phyloP scores from a whole-genome alignment of 2,797 vertebrate genomes.

The Acridotheres tristis region DNA sequence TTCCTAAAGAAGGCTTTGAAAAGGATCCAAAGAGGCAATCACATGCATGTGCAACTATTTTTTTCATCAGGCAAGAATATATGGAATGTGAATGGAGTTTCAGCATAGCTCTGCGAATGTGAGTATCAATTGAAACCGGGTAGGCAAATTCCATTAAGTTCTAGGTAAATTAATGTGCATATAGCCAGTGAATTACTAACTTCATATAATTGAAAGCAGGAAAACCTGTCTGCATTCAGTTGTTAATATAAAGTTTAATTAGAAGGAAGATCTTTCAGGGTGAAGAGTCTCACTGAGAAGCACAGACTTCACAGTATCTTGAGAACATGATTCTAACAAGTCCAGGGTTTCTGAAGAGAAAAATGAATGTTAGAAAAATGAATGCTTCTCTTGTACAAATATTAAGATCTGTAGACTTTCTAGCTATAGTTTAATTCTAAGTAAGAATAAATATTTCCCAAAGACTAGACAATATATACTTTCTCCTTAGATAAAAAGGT shows the following conservation, averaged over 20 bases:
- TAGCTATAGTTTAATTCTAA: background rate
- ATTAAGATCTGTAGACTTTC: background rate
- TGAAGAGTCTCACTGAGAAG: slow-evolving; percentile 38
- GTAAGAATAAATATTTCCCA: background rate
- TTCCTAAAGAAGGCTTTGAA: slow-evolving; percentile 65
- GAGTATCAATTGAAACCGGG: slow-evolving; percentile 6
- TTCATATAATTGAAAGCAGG: slow-evolving; percentile 60
- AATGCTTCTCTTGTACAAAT: background rate
- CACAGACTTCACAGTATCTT: slow-evolving; percentile 13
- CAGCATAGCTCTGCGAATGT: background rate
- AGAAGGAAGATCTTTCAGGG: slow-evolving; percentile 39
- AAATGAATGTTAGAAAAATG: background rate
- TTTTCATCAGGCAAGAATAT: slow-evolving; percentile 59
- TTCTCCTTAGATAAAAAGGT: background rate
- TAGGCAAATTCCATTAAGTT: slow-evolving; percentile 46
- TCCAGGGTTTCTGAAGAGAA: background rate
- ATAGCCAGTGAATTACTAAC: slow-evolving; percentile 27
- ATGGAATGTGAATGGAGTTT: slow-evolving; percentile 58
- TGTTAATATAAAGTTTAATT: slow-evolving; percentile 63
- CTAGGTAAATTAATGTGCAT: slow-evolving; percentile 45
- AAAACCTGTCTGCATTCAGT: slow-evolving; percentile 44
- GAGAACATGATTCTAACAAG: background rate
- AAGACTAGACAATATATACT: background rate
- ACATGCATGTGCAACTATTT: slow-evolving; percentile 64
- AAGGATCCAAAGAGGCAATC: slow-evolving; percentile 58